Base-by-base conservation (phyloP, 2,797 vertebrate species). In the Limnodromus scolopaceus region DNA sequence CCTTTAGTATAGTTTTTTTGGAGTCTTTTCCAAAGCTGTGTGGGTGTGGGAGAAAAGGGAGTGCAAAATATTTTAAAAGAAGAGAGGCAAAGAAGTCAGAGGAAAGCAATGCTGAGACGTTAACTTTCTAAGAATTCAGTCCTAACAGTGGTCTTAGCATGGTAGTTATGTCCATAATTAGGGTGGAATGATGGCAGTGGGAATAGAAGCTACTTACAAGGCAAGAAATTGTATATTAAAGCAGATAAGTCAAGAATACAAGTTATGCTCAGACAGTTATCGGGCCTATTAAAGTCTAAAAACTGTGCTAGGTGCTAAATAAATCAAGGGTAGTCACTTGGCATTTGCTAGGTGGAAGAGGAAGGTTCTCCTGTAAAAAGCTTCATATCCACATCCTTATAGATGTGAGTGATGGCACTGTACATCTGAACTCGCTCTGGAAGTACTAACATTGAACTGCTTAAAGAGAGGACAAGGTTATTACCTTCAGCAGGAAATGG, bases 401-500 rank as follows among this genome's bases (percentile, higher is more conserved):
- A 88, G 68, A 77, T 43, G 38, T 93, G 69, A 91, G 68, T 64
- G 63, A 77, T 80, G 48, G 54, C 84, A 70, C n/a, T 12, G 1
- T 57, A 64, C 72, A 77, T 83, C 93, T 91, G 90, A 94, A 87
- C 77, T 94, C 72, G 77, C 90, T 93, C 65, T 96, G 75, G 96
- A 97, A 95, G 95, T 96, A 87, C 95, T 91, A 91, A 95, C 69
- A 57, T 38, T 58, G 54, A 75, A 72, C 92, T 92, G 95, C 90
- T 96, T 91, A 94, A 85, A 89, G 79, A 96, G 58, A 89, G 92
- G 91, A 96, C 89, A 96, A 97, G 68, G 95, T 97, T 98, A 96
- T 97, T 97, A 97, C 96, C 95, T 97, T 94, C 32, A 86, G 93
- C 83, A 94, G 92, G 90, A 97, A 97, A 96, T 97, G 89, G 97